Conservation (phyloP, 2,888 invertebrate genomes). For the Punctoribates punctum region DNA sequence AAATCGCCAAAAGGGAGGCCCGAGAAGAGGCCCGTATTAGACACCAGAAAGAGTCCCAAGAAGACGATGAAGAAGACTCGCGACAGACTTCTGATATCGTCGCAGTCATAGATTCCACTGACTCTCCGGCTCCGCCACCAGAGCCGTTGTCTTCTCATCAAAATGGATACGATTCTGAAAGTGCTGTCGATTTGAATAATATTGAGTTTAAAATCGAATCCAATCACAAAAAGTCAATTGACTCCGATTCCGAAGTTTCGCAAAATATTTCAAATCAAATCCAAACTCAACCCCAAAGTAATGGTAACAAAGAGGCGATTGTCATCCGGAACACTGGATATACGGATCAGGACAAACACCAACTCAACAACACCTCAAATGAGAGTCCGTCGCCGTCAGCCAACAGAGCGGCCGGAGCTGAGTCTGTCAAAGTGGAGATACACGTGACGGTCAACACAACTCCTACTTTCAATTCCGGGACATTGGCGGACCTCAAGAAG, state of each 20-base stretch:
- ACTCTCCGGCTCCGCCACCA: background rate
- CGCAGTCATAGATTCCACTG: background rate
- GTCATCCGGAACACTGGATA: slow-evolving; percentile 38
- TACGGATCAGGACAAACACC: slow-evolving; percentile 35
- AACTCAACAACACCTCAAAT: background rate
- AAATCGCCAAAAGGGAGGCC: slow-evolving; percentile 89
- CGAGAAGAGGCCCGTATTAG: slow-evolving; percentile 81
- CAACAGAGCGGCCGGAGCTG: background rate
- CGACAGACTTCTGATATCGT: background rate
- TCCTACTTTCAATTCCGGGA: slow-evolving; percentile 72
- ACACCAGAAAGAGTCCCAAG: slow-evolving; percentile 55
- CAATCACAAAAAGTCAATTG: background rate
- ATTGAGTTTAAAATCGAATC: slow-evolving; percentile 18
- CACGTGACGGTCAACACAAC: slow-evolving; percentile 52
- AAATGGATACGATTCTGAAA: slow-evolving; percentile 9
- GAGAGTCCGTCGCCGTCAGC: background rate
- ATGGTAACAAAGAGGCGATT: slow-evolving; percentile 39
- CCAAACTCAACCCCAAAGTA: slow-evolving; percentile 11
- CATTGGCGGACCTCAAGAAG: slow-evolving; percentile 87
- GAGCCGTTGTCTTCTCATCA: background rate
- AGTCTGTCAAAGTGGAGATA: slow-evolving; percentile 50
- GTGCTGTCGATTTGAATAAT: slow-evolving; percentile 26
- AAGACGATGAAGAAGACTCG: slow-evolving; percentile 33
- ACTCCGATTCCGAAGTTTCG: background rate
- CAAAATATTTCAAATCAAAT: slow-evolving; percentile 12